Evolutionary conservation across 2,797 vertebrate species (phyloP).

Genomic region (Cetoscarus ocellatus): DNA sequence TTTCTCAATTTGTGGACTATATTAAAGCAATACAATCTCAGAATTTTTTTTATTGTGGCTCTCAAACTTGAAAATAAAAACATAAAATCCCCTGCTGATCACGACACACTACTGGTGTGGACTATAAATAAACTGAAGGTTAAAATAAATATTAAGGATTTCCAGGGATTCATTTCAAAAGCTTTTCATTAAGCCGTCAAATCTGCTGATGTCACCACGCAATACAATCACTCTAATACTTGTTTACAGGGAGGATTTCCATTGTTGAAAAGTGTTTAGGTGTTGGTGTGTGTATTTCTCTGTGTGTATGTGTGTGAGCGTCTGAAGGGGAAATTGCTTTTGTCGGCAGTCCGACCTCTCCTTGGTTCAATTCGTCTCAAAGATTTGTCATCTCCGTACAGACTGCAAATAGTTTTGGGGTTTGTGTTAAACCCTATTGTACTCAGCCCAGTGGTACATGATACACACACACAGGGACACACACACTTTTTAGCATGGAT

Average conservation of each 20-base stretch:
- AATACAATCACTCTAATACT: conserved; percentile 11
- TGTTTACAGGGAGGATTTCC: conserved; percentile 24
- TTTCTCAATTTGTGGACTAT: too few relatives aligned
- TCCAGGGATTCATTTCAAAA: not conserved
- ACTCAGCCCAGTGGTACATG: conserved; percentile 21
- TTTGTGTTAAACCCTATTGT: conserved; percentile 66
- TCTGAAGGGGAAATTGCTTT: conserved; percentile 64
- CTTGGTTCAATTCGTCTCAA: conserved; percentile 50
- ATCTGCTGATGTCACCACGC: conserved; percentile 6
- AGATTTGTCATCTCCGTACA: conserved; percentile 61
- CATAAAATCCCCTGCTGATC: too few relatives aligned
- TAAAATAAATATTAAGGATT: not conserved
- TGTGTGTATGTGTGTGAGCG: conserved; percentile 13
- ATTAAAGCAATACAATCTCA: too few relatives aligned
- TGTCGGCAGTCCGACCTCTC: conserved; percentile 60
- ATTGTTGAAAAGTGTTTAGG: conserved; percentile 4
- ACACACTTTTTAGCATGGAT: conserved; percentile 27
- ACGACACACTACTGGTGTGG: too few relatives aligned
- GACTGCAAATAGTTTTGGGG: conserved; percentile 68
- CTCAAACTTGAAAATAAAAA: too few relatives aligned
- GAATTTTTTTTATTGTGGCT: too few relatives aligned
- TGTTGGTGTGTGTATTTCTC: not conserved
- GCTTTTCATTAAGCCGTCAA: not conserved
- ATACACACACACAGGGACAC: not conserved
- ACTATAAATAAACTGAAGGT: not conserved